Evolutionary conservation across 2,113 vertebrate genomes (phyloP), one percentile per base, ranked within the genome.

Genomic region (Proteles cristata): DNA sequence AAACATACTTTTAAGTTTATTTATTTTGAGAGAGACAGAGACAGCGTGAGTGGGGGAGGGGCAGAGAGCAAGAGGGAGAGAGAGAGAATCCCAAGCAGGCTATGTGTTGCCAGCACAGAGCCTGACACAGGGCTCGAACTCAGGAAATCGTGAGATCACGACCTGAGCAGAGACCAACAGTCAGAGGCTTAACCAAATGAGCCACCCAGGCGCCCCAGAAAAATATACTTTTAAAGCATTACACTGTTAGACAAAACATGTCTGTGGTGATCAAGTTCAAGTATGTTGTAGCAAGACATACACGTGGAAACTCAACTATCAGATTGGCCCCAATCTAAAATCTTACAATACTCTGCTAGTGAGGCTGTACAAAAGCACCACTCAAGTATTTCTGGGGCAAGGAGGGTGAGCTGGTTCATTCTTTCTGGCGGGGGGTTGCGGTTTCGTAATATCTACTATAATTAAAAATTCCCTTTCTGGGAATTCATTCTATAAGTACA

Each of bases 231-330:
- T 88, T 33, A 68, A 80, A 83, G 31, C 19, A 93, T 89, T 94
- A 82, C 35, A 71, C 9, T 65, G 35, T 61, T 68, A 45, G 63
- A 81, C 16, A 89, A 94, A 92, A 69, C 66, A 35, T 45, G 33
- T 53, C 48, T 82, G 26, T 65, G 43, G 7, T 88, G 45, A 90
- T 93, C 45, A 95, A 93, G 35, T 66, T 90, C 84, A 94, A 92
- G 86, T 88, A 63, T 48, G 25, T 87, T 74, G 12, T 1, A 81
- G 7, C 28, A 79, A n/a, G 35, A 48, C 74, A 77, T 43, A n/a
- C 84, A 81, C 53, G 92, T 26, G n/a, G 35, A 97, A 74, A 84
- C 4, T 85, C 31, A 79, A 66, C 61, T 88, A 61, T 81, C 14
- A 58, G 48, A 90, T 58, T 85, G 3, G 50, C 0, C 53, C 63